Base-by-base conservation (phyloP, 2,797 vertebrate genomes). In the Choloepus didactylus region DNA sequence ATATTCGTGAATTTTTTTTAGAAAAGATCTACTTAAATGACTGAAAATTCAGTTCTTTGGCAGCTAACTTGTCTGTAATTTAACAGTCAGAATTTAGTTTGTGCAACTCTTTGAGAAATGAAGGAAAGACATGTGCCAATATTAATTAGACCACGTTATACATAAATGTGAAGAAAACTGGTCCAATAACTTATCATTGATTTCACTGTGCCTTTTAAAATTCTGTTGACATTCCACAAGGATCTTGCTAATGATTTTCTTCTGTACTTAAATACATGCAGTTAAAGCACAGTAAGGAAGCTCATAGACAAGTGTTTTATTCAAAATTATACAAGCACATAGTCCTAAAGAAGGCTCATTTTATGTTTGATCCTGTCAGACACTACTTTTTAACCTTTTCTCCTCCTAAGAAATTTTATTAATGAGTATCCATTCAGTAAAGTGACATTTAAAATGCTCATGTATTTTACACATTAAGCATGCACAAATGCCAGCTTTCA, bases 241-340 rank as follows among this genome's bases (percentile, higher is more conserved):
- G 18, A 41, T 76, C 73, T 84, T 76, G 62, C 59, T 67, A 31
- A 69, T 88, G 19, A 73, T 93, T 87, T 76, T 49, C 29, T 79
- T 90, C 23, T 82, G 27, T 66, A 41, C 38, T 87, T 91, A 95
- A 94, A 89, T 73, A 81, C 15, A 88, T 38, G 35, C 62, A 85
- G 73, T 77, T 91, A 93, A 88, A 93, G 80, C 29, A 83, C 3
- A 90, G 67, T 69, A 69, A 75, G 6, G 49, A n/a, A 76, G 69
- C 18, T 64, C 46, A 69, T 14, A 29, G 35, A 62, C 35, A 41
- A 73, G 27, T 6, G 25, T 60, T 75, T 96, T 76, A 92, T 31
- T 92, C 15, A 35, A 64, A 18, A 67, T 38, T 44, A 69, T 16
- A 2, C 19, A 69, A 85, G 29, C 44, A 66, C 21, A 70, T 2